Percentiles rank a stretch among this genome's conserved stretches.
These are phyloP conservation scores for Trogon melanurus DNA, from an alignment of 2,113 vertebrate genomes.

Conservation along the genomic window DNA sequence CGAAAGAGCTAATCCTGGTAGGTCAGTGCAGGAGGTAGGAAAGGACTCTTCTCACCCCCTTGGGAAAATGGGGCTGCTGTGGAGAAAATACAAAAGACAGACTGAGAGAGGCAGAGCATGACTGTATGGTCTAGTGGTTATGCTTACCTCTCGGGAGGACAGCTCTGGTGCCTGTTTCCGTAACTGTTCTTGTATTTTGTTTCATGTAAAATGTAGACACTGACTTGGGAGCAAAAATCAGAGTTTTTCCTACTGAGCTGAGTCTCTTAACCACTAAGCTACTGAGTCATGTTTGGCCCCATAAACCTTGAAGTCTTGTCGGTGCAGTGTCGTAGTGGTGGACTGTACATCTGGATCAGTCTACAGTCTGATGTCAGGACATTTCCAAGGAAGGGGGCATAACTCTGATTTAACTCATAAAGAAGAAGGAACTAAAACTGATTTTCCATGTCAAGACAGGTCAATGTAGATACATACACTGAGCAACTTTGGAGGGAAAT, in stretches of 20 bases:
- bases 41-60: background rate
- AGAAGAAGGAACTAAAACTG: background rate
- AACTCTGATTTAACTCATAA: background rate
- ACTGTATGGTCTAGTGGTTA: background rate
- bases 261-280: background rate
- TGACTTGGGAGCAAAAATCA: background rate
- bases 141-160: background rate
- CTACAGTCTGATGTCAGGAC: background rate
- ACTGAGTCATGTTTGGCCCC: rapidly evolving
- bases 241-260: background rate
- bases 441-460: background rate
- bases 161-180: background rate
- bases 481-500: background rate
- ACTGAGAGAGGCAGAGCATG: background rate
- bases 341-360: rapidly evolving
- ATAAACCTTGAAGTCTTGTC: background rate
- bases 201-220: background rate
- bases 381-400: background rate
- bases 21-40: background rate
- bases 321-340: too few relatives aligned
- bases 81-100: background rate
- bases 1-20: background rate
- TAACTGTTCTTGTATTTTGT: background rate
- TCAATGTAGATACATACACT: background rate
- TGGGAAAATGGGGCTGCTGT: background rate